Percentiles rank a stretch among this genome's conserved stretches.
phyloP scores from a whole-genome alignment of 2,888 invertebrate species.

The Drosophila pseudotalamancana region DNA sequence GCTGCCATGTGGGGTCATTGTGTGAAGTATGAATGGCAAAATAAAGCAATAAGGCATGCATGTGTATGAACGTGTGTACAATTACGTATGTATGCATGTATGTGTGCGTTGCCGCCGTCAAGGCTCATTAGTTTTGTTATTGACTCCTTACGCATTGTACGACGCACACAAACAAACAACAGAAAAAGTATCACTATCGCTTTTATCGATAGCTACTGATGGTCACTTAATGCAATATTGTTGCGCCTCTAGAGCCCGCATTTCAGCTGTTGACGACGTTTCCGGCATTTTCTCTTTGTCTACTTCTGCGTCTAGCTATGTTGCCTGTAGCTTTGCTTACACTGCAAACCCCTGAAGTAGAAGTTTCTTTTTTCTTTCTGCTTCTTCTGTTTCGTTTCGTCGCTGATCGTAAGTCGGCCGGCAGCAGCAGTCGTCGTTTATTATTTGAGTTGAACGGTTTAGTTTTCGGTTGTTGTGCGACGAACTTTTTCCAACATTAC shows the following conservation, averaged over 20 bases:
- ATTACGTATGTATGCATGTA: background rate
- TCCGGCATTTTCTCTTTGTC: constrained; percentile 59
- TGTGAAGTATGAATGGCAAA: constrained; percentile 74
- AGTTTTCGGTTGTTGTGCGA: constrained; percentile 31
- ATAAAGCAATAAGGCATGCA: constrained; percentile 68
- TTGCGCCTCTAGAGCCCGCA: constrained; percentile 59
- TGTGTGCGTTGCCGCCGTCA: constrained; percentile 54
- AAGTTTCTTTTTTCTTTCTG: constrained; percentile 54
- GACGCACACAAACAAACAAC: constrained; percentile 16
- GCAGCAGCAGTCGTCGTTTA: constrained; percentile 67
- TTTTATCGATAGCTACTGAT: constrained; percentile 72
- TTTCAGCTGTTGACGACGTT: constrained; percentile 67
- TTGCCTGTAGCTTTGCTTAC: constrained; percentile 18
- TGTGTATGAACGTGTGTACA: constrained; percentile 5
- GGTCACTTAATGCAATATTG: constrained; percentile 60
- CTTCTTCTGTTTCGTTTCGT: constrained; percentile 38
- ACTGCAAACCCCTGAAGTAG: constrained; percentile 42
- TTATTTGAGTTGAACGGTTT: constrained; percentile 74
- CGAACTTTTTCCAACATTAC: constrained; percentile 23
- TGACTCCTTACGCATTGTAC: constrained; percentile 64
- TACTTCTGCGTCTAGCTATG: constrained; percentile 21
- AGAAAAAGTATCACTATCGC: constrained; percentile 61
- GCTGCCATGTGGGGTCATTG: constrained; percentile 76
- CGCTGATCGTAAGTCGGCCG: constrained; percentile 49
- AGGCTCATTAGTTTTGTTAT: constrained; percentile 78